A percentile compares a stretch with the other conserved stretches of the same genome.
These are phyloP conservation scores for Agriopis marginaria DNA, from an alignment of 2,888 invertebrate species.

Conservation along the genomic window DNA sequence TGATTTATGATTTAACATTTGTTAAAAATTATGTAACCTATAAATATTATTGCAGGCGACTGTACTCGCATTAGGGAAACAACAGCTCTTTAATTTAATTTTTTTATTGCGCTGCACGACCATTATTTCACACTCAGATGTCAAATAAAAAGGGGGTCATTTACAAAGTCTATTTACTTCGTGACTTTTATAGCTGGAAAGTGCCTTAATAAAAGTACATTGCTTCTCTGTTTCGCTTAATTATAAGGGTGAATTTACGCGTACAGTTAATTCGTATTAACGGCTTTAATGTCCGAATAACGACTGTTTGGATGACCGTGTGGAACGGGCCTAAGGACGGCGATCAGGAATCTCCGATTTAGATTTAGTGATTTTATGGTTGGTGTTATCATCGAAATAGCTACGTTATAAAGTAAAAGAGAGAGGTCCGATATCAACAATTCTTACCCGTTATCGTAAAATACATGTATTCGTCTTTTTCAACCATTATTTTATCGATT, in stretches of 20 bases:
- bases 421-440: background rate
- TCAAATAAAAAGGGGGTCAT: constrained; percentile 53
- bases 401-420: too few relatives aligned
- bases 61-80: background rate
- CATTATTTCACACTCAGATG: constrained; percentile 24
- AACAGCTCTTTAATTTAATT: constrained; percentile 7
- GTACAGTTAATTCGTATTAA: constrained; percentile 58
- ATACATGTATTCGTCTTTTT: background rate
- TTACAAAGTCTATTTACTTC: constrained; percentile 58
- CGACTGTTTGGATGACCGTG: constrained; percentile 53
- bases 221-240: constrained; percentile 57
- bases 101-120: constrained; percentile 7
- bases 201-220: constrained; percentile 66
- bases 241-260: constrained; percentile 56
- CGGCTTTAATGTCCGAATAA: constrained; percentile 54
- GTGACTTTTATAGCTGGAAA: constrained; percentile 58
- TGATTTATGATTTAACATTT: too few relatives aligned
- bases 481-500: background rate
- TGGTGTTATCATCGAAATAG: too few relatives aligned
- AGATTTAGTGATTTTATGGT: constrained; percentile 22
- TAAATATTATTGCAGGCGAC: too few relatives aligned
- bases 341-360: constrained; percentile 30
- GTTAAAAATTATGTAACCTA: too few relatives aligned
- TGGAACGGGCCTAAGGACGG: constrained; percentile 41
- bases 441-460: background rate